Base-by-base conservation (phyloP, 2,888 invertebrate species). In the Caradrina kadenii region DNA sequence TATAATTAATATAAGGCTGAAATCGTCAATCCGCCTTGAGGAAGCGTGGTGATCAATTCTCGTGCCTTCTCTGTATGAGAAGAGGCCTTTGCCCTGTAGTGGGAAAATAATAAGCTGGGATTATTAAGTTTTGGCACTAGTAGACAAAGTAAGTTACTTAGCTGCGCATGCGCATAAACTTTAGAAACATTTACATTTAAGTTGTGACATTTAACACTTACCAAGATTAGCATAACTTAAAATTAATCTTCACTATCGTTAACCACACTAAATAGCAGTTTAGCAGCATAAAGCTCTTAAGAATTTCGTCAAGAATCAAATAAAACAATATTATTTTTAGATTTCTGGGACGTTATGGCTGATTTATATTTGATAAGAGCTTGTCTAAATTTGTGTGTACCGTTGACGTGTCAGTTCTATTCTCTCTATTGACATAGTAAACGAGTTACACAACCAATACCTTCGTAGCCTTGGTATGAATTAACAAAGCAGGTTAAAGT, bases 371-470 rank as follows among this genome's bases (percentile, higher is more conserved):
- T 79, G 74, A 83, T 77, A 70, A 54, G 59, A 69, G 71, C 71
- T 68, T 60, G 69, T 74, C 21, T 62, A 55, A 76, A 65, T 63
- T 35, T 63, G 64, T 65, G 73, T 74, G 45, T 76, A 63, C 73
- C 49, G 62, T 60, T 73, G 79, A 80, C 76, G 74, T 35, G 48
- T 61, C 39, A 49, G 65, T 80, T 85, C 76, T 81, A 66, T 70
- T 80, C 86, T 85, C 59, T 82, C 62, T 76, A 87, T 89, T 88
- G 81, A 84, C 86, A 88, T 86, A 86, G 85, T 88, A 86, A 89
- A 88, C 85, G 87, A 39, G 81, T 89, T 88, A 81, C 85, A 81
- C 81, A 88, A 88, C 79, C 66, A 60, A 52, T 69, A 22, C 22
- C 15, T 42, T 42, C 42, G 19, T 54, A 82, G 73, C 86, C 86